Evolutionary conservation across 2,888 invertebrate genomes (phyloP).

Genomic region (Ormyrus nitidulus): DNA sequence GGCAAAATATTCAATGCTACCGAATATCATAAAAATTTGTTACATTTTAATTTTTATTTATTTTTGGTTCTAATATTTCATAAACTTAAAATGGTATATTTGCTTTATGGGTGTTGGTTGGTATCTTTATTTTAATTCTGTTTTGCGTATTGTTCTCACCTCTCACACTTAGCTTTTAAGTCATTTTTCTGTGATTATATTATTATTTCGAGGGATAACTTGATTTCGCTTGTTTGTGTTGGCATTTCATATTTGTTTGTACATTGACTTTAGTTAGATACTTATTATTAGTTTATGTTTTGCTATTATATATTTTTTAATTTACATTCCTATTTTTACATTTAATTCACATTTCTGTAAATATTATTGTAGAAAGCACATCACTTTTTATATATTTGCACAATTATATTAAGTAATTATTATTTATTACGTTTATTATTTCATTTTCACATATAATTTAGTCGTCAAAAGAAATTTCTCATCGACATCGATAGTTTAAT

Average conservation of each 20-base stretch:
- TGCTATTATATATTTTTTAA: neutral
- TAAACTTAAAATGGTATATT: conserved; percentile 66
- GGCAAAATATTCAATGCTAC: neutral
- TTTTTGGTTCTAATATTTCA: conserved; percentile 43
- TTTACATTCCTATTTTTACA: conserved; percentile 4
- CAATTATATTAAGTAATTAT: conserved; percentile 34
- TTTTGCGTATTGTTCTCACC: conserved; percentile 55
- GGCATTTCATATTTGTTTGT: conserved; percentile 52
- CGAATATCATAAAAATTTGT: neutral
- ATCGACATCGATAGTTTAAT: conserved; percentile 43
- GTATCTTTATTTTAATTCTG: conserved; percentile 68
- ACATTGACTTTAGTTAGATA: conserved; percentile 26
- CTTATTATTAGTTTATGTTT: conserved; percentile 8
- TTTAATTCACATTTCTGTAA: conserved; percentile 22
- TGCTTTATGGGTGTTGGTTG: conserved; percentile 71
- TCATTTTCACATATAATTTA: conserved; percentile 37
- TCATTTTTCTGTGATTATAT: conserved; percentile 57
- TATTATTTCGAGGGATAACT: conserved; percentile 67
- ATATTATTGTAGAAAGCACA: conserved; percentile 32
- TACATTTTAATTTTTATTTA: conserved; percentile 44
- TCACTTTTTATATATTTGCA: conserved; percentile 17
- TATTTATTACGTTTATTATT: conserved; percentile 34
- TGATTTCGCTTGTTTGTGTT: conserved; percentile 72
- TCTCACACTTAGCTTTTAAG: conserved; percentile 60
- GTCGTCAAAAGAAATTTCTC: conserved; percentile 21